Conservation (phyloP, 2,797 vertebrate genomes). For the Loriculus beryllinus region DNA sequence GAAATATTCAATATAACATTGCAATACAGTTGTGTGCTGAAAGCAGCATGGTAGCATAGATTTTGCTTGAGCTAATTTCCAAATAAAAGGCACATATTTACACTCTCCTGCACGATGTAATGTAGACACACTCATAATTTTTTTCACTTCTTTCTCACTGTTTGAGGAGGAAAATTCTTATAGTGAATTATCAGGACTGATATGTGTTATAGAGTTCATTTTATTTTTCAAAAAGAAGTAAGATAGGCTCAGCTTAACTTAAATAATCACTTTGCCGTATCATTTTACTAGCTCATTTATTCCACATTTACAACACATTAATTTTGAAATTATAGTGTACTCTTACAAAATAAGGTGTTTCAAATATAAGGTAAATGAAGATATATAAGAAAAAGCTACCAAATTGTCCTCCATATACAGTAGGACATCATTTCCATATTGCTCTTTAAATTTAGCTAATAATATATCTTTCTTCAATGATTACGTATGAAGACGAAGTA, state of each 20-base stretch:
- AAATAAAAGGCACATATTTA: not conserved
- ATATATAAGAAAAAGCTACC: not conserved
- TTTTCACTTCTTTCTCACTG: not conserved
- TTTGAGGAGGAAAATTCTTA: not conserved
- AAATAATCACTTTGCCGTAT: not conserved
- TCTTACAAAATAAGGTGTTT: not conserved
- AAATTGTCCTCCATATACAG: not conserved
- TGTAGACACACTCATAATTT: not conserved
- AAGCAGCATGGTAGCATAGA: not conserved
- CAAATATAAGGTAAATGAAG: not conserved
- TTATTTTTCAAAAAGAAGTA: not conserved
- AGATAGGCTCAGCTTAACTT: not conserved
- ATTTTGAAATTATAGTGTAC: not conserved
- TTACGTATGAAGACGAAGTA: not conserved
- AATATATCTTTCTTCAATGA: not conserved
- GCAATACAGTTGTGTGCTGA: not conserved
- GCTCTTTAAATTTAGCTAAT: not conserved
- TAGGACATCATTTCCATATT: not conserved
- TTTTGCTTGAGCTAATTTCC: not conserved
- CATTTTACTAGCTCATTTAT: not conserved
- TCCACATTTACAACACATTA: not conserved
- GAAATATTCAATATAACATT: not conserved
- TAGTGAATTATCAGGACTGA: not conserved
- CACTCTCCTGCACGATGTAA: not conserved
- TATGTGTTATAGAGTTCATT: not conserved